phyloP scores from a whole-genome alignment of 2,113 vertebrate species.

The Bolborhynchus lineola region DNA sequence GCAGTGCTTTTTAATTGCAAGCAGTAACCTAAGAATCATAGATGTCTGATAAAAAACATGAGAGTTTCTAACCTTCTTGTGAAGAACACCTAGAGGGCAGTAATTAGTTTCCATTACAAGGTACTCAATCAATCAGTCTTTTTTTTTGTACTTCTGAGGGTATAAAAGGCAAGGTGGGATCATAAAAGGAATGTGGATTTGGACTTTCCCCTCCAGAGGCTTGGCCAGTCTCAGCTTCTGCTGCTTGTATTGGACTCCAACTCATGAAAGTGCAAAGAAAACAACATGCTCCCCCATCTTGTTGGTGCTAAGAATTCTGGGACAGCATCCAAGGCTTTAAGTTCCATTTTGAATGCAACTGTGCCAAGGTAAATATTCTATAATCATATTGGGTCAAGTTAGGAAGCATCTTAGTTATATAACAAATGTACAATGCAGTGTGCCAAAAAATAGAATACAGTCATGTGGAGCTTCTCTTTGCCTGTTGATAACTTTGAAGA shows the following conservation, averaged over 20 bases:
- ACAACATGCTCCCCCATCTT: not conserved
- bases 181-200: not conserved
- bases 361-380: not conserved
- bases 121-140: not conserved
- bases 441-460: not conserved
- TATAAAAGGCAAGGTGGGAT: not conserved
- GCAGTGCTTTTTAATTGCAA: not conserved
- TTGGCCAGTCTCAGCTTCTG: not conserved
- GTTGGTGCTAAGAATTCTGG: not conserved
- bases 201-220: not conserved
- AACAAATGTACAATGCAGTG: not conserved
- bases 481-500: slow-evolving; percentile 3
- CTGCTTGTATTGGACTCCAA: not conserved
- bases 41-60: not conserved
- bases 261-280: not conserved
- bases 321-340: not conserved
- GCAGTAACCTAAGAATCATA: not conserved
- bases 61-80: not conserved
- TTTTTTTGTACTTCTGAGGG: not conserved
- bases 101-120: not conserved
- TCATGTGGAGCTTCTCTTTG: not conserved
- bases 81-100: not conserved
- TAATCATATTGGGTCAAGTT: not conserved
- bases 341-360: not conserved
- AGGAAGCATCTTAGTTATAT: not conserved